These are phyloP conservation scores for Rhabdophis nuchalis DNA, from an alignment of 2,797 vertebrate species.

Conservation along the genomic window DNA sequence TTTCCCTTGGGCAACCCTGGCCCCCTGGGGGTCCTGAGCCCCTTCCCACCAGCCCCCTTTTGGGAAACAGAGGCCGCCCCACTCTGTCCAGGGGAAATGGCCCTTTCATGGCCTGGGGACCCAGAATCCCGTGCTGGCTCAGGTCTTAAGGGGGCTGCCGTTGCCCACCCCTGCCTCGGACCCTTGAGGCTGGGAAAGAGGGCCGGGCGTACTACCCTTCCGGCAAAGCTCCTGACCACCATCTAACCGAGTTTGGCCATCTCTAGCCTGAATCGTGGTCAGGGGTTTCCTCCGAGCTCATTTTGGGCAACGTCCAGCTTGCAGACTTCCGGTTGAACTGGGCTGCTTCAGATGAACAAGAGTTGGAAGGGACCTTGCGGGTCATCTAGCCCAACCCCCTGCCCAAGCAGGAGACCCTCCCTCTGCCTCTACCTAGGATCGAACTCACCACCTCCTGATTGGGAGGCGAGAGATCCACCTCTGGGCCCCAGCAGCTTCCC, in stretches of 20 bases:
- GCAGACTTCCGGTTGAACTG: neutral
- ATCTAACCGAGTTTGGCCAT: conserved; percentile 67
- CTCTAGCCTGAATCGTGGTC: conserved; percentile 45
- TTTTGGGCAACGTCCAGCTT: conserved; percentile 27
- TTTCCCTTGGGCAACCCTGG: too few species aligned
- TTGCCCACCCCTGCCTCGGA: neutral
- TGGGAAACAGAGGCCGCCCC: conserved; percentile 62
- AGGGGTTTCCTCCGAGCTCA: conserved; percentile 46
- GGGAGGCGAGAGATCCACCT: too few species aligned
- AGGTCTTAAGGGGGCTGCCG: neutral
- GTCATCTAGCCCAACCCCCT: too few species aligned
- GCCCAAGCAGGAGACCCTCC: too few species aligned
- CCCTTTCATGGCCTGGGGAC: too few species aligned
- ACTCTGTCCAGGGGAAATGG: neutral
- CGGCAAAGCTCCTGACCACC: conserved; percentile 62
- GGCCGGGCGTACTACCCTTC: conserved; percentile 57
- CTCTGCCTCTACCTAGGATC: too few species aligned
- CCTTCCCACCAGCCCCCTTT: conserved; percentile 60
- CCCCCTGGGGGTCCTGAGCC: conserved; percentile 65
- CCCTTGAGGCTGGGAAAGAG: conserved; percentile 54
- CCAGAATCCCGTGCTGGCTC: too few species aligned
- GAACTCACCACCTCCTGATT: too few species aligned
- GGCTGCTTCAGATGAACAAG: too few species aligned
- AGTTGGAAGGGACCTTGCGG: too few species aligned
- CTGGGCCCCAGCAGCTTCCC: too few species aligned